phyloP scores from a whole-genome alignment of 2,888 invertebrate species.

The Eucriotettix oculatus region DNA sequence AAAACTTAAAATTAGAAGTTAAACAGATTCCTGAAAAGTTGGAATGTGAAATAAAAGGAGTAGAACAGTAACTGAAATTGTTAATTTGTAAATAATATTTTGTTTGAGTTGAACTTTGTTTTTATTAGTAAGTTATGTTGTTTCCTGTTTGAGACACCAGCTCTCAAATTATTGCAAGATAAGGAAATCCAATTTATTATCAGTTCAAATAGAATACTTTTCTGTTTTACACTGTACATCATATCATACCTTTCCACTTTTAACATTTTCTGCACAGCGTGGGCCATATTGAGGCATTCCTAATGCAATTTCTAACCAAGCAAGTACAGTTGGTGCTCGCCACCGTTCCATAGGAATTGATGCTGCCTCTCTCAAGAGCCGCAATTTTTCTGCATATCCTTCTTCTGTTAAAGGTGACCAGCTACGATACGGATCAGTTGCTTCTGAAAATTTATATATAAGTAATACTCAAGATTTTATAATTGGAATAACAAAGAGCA shows the following conservation, averaged over 20 bases:
- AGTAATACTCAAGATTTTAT: neutral
- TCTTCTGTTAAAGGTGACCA: conserved; percentile 51
- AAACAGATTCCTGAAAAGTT: too few relatives aligned
- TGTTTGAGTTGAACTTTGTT: too few relatives aligned
- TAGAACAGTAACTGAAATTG: too few relatives aligned
- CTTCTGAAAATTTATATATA: conserved; percentile 1
- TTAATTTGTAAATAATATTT: too few relatives aligned
- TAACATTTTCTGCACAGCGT: conserved; percentile 81
- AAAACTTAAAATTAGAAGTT: too few relatives aligned
- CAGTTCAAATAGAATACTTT: too few relatives aligned
- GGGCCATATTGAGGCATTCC: conserved; percentile 90
- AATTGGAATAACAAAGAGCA: neutral
- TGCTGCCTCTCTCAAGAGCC: conserved; percentile 62
- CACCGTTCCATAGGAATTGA: conserved; percentile 76
- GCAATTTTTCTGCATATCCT: conserved; percentile 61
- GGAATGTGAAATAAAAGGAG: too few relatives aligned
- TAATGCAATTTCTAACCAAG: conserved; percentile 85
- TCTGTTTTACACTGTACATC: too few relatives aligned
- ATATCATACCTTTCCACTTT: conserved; percentile 72
- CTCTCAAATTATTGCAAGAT: too few relatives aligned
- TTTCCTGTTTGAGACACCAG: too few relatives aligned
- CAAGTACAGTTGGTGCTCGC: conserved; percentile 83
- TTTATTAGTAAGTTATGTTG: too few relatives aligned
- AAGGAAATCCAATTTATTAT: too few relatives aligned
- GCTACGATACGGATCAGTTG: conserved; percentile 30